Evolutionary conservation across 1,140 invertebrate species (phyloP), one percentile per base, ranked within the genome.

Genomic region (Drosophila willistoni): DNA sequence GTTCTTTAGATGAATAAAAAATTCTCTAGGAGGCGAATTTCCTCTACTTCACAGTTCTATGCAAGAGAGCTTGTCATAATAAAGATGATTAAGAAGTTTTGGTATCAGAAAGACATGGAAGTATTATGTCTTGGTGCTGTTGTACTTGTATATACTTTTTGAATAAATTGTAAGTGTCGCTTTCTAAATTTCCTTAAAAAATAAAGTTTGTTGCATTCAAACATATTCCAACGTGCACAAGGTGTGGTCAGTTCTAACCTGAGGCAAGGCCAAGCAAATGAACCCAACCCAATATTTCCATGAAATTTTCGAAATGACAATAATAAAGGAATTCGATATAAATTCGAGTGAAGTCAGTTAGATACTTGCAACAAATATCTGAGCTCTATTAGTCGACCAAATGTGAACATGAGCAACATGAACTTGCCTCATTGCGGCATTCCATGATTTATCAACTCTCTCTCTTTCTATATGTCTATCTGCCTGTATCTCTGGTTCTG

Each of bases 371-470:
- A 36, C 42, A 44, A 29, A 29, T 44, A 17, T 17, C 17, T 47
- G 14, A 47, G 14, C 44, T 47, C 44, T 19, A 47, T 47, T 47
- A 47, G 44, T n/a, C 14, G 44, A 47, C 44, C 17, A 9, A 19
- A 47, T 47, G 14, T 47, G 44, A 17, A 47, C 14, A 47, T 47
- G 17, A 12, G 34, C 10, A 47, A 47, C 6, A 9, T 47, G 44
- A 36, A 36, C 34, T 36, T 47, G 14, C 14, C 44, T 47, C 44
- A 47, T 47, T 47, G 44, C 13, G 17, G 19, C 68, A 54, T 47
- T 42, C 25, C 55, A 69, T 81, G 83, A 87, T 89, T 89, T 89
- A 83, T 87, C 84, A 89, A 80, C 64, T 66, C 64, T 68, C 54
- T 54, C 6, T 7, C 7, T 44, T 9, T 22, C 2, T 29, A 3